Evolutionary conservation across 2,888 invertebrate species (phyloP), one percentile per base, ranked within the genome.

Genomic region (Tridacna gigas): DNA sequence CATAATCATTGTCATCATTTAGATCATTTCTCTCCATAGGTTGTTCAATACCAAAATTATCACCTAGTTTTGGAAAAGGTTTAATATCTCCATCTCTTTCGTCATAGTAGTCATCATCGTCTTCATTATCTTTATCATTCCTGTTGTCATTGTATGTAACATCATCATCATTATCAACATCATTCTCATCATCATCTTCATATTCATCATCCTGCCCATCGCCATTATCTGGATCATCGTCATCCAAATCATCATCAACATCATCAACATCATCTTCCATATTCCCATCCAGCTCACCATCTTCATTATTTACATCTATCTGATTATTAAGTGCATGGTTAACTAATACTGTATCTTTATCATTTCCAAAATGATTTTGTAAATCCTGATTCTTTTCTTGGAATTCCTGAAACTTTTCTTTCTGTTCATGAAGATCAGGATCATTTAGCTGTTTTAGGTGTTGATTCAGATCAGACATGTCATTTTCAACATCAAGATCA

Each of bases 121-220:
- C 82, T 61, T 80, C 71, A 61, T 80, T 82, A 26, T 80, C 77
- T 74, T 83, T 86, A 37, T 86, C 51, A 37, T 79, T 61, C 1
- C 25, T 56, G 45, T 74, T 61, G 9, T 82, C 79, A 61, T 86
- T 51, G 74, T 74, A 84, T 65, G 73, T 73, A 65, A 88, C 79
- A 65, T 85, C 77, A 15, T 80, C 82, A 26, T 76, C 77, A 28
- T 81, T 79, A n/a, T 89, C 88, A 56, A 86, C 90, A 48, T 83
- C 69, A 45, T 84, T 79, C 71, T 77, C 83, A 20, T 88, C 83
- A 74, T 89, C 87, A 83, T 91, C 88, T 78, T 89, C 85, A 45
- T 88, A 84, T 66, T 88, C 89, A 67, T 89, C 85, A 66, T 88
- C 90, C 26, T 89, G 88, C 37, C 88, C 78, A n/a, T 86, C 79